phyloP scores from a whole-genome alignment of 2,888 invertebrate species.

The Nephrocerus scutellatus region DNA sequence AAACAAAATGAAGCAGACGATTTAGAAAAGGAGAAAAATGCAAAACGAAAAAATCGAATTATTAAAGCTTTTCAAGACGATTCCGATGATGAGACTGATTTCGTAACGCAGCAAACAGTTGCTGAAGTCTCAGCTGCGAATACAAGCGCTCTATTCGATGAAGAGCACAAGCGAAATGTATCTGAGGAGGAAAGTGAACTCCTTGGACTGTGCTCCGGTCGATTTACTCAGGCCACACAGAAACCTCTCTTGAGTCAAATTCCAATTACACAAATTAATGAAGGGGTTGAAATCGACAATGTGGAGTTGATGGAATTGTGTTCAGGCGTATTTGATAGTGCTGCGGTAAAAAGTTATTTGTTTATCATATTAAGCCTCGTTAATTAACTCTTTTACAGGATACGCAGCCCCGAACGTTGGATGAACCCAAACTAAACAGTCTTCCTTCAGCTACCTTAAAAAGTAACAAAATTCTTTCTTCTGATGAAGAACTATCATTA shows the following conservation, averaged over 20 bases:
- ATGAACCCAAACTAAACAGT: too few relatives aligned
- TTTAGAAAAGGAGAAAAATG: conserved; percentile 23
- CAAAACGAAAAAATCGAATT: conserved; percentile 47
- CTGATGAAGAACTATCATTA: conserved; percentile 43
- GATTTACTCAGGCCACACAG: conserved; percentile 50
- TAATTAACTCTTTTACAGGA: too few relatives aligned
- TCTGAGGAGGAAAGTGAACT: conserved; percentile 49
- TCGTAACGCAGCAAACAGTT: conserved; percentile 28
- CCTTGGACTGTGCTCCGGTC: conserved; percentile 53
- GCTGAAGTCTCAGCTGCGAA: conserved; percentile 22
- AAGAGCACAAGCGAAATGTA: conserved; percentile 26
- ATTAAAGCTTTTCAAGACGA: conserved; percentile 37
- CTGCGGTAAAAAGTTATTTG: neutral
- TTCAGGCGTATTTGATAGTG: conserved; percentile 52
- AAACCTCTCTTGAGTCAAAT: conserved; percentile 38
- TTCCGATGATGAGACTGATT: conserved; percentile 39
- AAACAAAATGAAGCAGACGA: conserved; percentile 24
- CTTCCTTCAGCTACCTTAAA: conserved; percentile 10
- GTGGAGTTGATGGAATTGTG: conserved; percentile 53
- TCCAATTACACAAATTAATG: conserved; percentile 33
- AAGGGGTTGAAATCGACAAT: conserved; percentile 39
- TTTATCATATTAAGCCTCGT: too few relatives aligned
- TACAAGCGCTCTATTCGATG: conserved; percentile 26
- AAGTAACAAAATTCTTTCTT: conserved; percentile 48
- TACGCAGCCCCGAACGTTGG: neutral